These are phyloP conservation scores for Bombus sibiricus DNA, from an alignment of 1,140 invertebrate species.

Conservation along the genomic window DNA sequence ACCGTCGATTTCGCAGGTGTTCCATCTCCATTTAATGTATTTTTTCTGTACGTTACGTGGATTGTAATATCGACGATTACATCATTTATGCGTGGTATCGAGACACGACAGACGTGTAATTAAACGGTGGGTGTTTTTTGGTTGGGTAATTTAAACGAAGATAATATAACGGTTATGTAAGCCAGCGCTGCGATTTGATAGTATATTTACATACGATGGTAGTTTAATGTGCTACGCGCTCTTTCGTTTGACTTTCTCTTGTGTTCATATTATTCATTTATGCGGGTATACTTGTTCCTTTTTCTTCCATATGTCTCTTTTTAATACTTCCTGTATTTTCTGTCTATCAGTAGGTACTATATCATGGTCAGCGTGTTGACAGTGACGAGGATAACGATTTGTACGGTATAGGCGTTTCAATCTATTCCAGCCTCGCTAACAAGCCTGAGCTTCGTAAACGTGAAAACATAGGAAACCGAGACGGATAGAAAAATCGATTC, in stretches of 20 bases:
- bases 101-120: background rate
- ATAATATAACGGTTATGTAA: background rate
- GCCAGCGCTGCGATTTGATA: background rate
- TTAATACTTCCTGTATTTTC: background rate
- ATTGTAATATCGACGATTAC: background rate
- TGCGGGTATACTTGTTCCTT: background rate
- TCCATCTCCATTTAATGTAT: background rate
- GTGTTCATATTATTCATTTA: background rate
- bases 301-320: background rate
- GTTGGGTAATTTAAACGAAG: background rate
- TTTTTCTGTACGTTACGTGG: no score
- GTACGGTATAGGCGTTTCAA: background rate
- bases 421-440: background rate
- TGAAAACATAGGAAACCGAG: background rate
- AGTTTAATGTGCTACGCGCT: background rate
- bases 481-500: background rate
- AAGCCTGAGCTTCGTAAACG: background rate
- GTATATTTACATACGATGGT: background rate
- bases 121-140: background rate
- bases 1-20: constrained; percentile 42
- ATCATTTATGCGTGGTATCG: background rate
- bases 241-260: background rate
- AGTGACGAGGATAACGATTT: background rate
- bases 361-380: background rate
- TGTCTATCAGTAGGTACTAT: background rate